Evolutionary conservation across 2,113 vertebrate genomes (phyloP).

Genomic region (Donacobius atricapilla): DNA sequence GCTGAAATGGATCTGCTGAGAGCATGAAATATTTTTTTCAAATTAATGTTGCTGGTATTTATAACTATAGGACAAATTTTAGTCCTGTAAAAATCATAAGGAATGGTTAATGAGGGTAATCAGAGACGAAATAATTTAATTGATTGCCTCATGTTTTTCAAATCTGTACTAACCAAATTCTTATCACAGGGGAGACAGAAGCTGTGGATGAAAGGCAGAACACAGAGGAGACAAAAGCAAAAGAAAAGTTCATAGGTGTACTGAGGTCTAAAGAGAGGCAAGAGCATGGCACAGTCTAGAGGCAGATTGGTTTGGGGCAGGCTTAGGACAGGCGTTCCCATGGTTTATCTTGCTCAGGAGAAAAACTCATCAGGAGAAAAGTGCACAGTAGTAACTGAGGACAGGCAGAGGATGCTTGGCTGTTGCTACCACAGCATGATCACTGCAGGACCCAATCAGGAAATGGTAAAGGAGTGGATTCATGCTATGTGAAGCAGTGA

Average conservation of each 20-base stretch:
- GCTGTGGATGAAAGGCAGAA: neutral
- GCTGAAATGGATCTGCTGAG: neutral
- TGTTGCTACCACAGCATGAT: neutral
- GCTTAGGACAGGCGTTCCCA: neutral
- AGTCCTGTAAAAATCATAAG: neutral
- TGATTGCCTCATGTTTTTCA: neutral
- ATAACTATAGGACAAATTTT: neutral
- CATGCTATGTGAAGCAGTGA: neutral
- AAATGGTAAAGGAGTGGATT: neutral
- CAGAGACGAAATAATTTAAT: neutral
- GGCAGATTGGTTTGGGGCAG: neutral
- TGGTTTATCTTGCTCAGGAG: neutral
- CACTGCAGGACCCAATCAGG: neutral
- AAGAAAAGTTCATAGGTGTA: neutral
- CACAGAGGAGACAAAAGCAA: neutral
- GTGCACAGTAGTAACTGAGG: rapidly evolving
- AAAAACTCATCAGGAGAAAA: neutral
- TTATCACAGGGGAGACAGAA: neutral
- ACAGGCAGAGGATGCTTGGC: too few species aligned
- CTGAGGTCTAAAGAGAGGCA: neutral
- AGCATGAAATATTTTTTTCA: neutral
- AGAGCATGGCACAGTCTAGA: neutral
- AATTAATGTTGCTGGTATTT: neutral
- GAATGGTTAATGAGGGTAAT: neutral
- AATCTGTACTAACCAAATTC: neutral